These are phyloP conservation scores for Trissoscelio sp. DNA, from an alignment of 2,888 invertebrate genomes.

Conservation along the genomic window DNA sequence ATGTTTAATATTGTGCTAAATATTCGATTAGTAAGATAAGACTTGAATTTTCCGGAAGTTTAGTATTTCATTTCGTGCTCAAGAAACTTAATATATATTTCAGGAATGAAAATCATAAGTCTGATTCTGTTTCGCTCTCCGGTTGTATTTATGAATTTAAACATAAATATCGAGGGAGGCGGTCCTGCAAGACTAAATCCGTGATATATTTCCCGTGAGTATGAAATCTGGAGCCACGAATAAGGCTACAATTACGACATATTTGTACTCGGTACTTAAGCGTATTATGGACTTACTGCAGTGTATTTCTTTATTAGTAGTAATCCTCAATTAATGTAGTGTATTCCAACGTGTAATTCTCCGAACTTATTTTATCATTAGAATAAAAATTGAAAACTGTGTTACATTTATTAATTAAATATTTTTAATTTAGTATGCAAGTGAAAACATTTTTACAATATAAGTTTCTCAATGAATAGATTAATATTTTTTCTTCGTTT, in stretches of 20 bases:
- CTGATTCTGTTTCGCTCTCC: conserved; percentile 17
- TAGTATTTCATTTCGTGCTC: conserved; percentile 1
- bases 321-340: conserved; percentile 25
- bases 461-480: too few species aligned
- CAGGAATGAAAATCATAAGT: conserved; percentile 41
- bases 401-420: too few species aligned
- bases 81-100: conserved; percentile 42
- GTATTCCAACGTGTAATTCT: conserved; percentile 4
- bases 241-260: conserved; percentile 29
- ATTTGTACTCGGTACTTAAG: conserved; percentile 29
- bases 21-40: conserved; percentile 29
- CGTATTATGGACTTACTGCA: conserved; percentile 36
- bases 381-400: background rate
- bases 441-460: too few species aligned
- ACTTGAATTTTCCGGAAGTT: conserved; percentile 23
- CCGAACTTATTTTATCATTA: background rate
- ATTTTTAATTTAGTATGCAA: too few species aligned
- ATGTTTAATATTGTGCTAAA: conserved; percentile 26
- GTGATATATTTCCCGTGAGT: conserved; percentile 44
- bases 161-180: conserved; percentile 48
- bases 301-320: conserved; percentile 28
- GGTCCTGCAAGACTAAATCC: conserved; percentile 38
- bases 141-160: conserved; percentile 39
- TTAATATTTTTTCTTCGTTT: too few species aligned
- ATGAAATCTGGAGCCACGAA: conserved; percentile 26